Evolutionary conservation across 2,888 invertebrate genomes (phyloP), one percentile per base, ranked within the genome.

Genomic region (Pherbina coryleti): DNA sequence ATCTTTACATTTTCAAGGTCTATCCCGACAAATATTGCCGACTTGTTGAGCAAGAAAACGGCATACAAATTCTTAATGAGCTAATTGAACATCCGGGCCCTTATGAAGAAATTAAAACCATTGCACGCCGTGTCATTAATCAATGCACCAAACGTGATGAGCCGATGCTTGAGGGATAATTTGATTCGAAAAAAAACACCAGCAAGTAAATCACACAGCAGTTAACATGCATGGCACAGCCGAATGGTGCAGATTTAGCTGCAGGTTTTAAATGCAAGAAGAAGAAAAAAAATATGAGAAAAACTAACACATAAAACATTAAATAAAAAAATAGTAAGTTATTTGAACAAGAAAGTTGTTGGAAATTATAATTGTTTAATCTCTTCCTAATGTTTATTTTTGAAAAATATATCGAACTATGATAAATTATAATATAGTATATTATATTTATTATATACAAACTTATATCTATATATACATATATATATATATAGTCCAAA

Each of bases 21-120:
- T 90, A 90, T 84, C 90, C 97, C 57, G 94, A 94, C 78, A 98
- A 98, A 90, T 99, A 99, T 91, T 98, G 98, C 90, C 91, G 92
- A 80, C 91, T 98, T 86, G 94, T 99, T 64, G 94, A 95, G 84
- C 92, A 93, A 64, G 98, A 98, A 90, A 95, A 95, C 51, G 98
- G 98, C 0, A 88, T 97, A 72, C 91, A 91, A 57, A 91, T 97
- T 79, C 91, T 98, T 60, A 91, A 92, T 78, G 92, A 93, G 80
- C 89, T 96, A 72, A 90, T 95, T 19, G 86, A 89, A 11, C 92
- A 94, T 86, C 91, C 92, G 25, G 89, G 90, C 78, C 93, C 95
- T 0, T 94, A 94, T 85, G 87, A 89, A 8, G 89, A 91, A 79
- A 94, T 95, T 81, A 95, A 94, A 88, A 91, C 92, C 67, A 91